Evolutionary conservation across 2,888 invertebrate species (phyloP).

Genomic region (Dermolepida albohirtum): DNA sequence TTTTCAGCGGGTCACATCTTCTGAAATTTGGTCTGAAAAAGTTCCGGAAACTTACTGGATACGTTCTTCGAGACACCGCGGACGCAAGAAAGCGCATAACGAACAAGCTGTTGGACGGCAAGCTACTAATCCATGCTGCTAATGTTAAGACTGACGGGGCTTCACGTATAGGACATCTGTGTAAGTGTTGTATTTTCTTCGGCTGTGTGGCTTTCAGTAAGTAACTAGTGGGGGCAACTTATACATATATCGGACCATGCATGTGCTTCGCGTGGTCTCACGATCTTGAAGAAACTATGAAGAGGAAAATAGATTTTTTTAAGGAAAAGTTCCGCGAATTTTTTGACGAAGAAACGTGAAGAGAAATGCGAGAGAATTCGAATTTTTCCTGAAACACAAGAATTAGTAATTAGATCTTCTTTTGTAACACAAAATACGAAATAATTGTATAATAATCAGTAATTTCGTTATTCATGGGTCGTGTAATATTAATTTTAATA

Average conservation of each 20-base stretch:
- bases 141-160: constrained; percentile 33
- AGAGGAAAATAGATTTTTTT: background rate
- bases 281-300: constrained; percentile 4
- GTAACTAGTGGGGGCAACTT: constrained; percentile 32
- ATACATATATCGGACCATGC: constrained; percentile 25
- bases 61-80: constrained; percentile 24
- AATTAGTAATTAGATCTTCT: too few relatives aligned
- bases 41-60: constrained; percentile 22
- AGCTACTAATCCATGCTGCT: constrained; percentile 28
- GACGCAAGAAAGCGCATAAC: constrained; percentile 35
- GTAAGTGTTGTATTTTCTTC: constrained; percentile 33
- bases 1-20: constrained; percentile 6
- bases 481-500: too few relatives aligned
- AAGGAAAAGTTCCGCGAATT: background rate
- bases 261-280: constrained; percentile 17
- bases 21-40: constrained; percentile 30
- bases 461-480: too few relatives aligned
- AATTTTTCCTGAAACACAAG: too few relatives aligned
- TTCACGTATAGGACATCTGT: constrained; percentile 13
- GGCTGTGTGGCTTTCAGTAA: constrained; percentile 31
- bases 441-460: too few relatives aligned
- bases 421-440: too few relatives aligned
- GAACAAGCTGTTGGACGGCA: constrained; percentile 35
- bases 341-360: too few relatives aligned
- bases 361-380: too few relatives aligned